Evolutionary conservation across 2,888 invertebrate species (phyloP), one percentile per base, ranked within the genome.

Genomic region (Coelinius sp.): DNA sequence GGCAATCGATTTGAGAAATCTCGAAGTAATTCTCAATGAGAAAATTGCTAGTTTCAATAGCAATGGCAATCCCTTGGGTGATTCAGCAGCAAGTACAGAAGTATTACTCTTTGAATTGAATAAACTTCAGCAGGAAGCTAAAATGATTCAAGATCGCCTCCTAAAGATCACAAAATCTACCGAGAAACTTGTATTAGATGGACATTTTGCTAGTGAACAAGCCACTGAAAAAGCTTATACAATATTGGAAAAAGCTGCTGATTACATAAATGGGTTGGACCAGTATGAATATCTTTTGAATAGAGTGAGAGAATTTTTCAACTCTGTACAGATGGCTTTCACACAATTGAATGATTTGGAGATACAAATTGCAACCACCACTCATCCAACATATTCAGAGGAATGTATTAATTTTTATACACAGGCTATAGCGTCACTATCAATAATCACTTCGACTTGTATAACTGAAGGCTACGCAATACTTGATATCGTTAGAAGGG

Each of bases 81-180:
- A 94, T 85, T 94, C 94, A 5, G 90, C 91, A 24, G 90, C 92
- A 14, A 92, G 92, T 73, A 91, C 94, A 7, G 92, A 92, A 83
- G 88, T 91, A 63, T 88, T 94, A 38, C 89, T 93, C n/a, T 90
- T 91, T 82, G 92, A 93, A 80, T 91, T 94, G 82, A 90, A 90
- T 71, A 92, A 92, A 82, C 89, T 93, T 80, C 91, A 94, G 79
- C 90, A 90, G 24, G 93, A 94, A 87, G 94, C 94, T 24, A 90
- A 92, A 89, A 91, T 92, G 73, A 88, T 94, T 73, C 93, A 95
- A 84, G 95, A 95, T 84, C 91, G 91, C 79, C 93, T 94, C 6
- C 88, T 95, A 65, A 93, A 93, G 86, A 92, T 95, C 79, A 92
- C 94, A 22, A 92, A 93, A 81, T 93, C 93, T 44, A 94, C 94